Percentiles rank a stretch among this genome's conserved stretches.
Evolutionary conservation across 1,140 invertebrate species (phyloP).

Genomic region (Papilio polytes): DNA sequence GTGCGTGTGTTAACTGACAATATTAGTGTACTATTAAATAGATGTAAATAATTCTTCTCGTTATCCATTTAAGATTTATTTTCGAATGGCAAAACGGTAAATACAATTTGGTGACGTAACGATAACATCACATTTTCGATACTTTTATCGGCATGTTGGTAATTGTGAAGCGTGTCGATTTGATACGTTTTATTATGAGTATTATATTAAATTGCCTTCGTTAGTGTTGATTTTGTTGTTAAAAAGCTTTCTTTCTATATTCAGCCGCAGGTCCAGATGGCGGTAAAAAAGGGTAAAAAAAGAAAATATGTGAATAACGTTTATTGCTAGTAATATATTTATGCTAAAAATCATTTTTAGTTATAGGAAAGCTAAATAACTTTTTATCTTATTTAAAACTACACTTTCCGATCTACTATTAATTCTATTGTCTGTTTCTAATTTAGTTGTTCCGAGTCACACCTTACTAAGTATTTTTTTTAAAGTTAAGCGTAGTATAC

Average conservation of each 20-base stretch:
- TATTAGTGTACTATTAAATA: constrained; percentile 35
- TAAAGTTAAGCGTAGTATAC: neutral
- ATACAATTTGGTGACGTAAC: constrained; percentile 29
- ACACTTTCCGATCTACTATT: neutral
- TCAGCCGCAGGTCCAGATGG: neutral
- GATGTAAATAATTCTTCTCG: constrained; percentile 28
- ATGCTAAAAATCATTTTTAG: too few relatives aligned
- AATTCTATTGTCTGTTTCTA: neutral
- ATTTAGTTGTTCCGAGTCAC: neutral
- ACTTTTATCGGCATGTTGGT: constrained; percentile 56
- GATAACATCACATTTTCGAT: constrained; percentile 64
- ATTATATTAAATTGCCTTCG: constrained; percentile 52
- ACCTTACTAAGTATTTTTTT: neutral
- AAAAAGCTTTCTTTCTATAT: constrained; percentile 25
- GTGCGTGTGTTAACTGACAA: constrained; percentile 53
- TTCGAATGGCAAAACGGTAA: constrained; percentile 41
- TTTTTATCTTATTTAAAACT: neutral
- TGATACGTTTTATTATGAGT: constrained; percentile 50
- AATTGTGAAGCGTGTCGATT: constrained; percentile 56
- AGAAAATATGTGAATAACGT: neutral
- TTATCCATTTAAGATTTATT: constrained; percentile 32
- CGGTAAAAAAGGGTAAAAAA: neutral
- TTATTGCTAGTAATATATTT: neutral
- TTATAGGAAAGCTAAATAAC: too few relatives aligned
- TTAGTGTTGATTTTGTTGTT: constrained; percentile 37